These are phyloP conservation scores for western clawed frog (Xenopus tropicalis) DNA, from an alignment of 2,113 vertebrate species.

Conservation along the genomic window UCB_Xtro_10.0 CM004452.2:48704501-48705000, in stretches of 20 bases:
- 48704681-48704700: slow-evolving; percentile 27
- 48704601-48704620: neutral
- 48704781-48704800: neutral
- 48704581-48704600: neutral
- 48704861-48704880: too few relatives aligned
- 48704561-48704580: neutral
- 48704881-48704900: too few relatives aligned
- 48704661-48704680: slow-evolving; percentile 3
- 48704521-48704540: slow-evolving; percentile 19
- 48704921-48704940: too few relatives aligned
- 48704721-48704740: slow-evolving; percentile 22
- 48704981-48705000: too few relatives aligned
- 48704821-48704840: too few relatives aligned
- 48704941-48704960: too few relatives aligned
- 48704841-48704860: too few relatives aligned
- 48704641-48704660: slow-evolving; percentile 6
- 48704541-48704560: neutral
- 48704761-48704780: slow-evolving; percentile 6
- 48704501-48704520: neutral
- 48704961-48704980: too few relatives aligned
- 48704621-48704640: neutral
- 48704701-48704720: slow-evolving; percentile 17
- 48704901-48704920: too few relatives aligned
- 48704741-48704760: slow-evolving; percentile 17
- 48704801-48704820: too few relatives aligned